Percentiles rank a stretch among this genome's conserved stretches.
phyloP scores from a whole-genome alignment of 2,888 invertebrate genomes.

The Thereva unica region DNA sequence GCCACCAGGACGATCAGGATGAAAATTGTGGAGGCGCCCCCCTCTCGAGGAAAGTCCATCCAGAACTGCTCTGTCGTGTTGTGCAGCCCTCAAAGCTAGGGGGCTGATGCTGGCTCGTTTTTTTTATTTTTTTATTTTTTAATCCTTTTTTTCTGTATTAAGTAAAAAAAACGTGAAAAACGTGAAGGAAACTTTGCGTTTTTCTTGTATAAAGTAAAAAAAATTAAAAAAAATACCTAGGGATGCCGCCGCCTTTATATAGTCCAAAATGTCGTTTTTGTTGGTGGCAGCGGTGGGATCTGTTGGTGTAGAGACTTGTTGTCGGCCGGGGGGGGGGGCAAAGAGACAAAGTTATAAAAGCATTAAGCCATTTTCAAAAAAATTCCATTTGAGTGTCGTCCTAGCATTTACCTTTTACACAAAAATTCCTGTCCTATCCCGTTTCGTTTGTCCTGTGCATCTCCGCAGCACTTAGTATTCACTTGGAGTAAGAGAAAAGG shows the following conservation, averaged over 20 bases:
- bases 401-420: too few relatives aligned
- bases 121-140: too few relatives aligned
- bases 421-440: too few relatives aligned
- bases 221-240: background rate
- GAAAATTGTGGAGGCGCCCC: background rate
- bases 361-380: conserved; percentile 7
- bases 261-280: background rate
- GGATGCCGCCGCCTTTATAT: background rate
- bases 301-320: background rate
- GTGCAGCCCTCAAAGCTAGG: too few relatives aligned
- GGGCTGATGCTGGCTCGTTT: too few relatives aligned
- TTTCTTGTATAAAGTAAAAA: background rate
- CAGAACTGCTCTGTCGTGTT: too few relatives aligned
- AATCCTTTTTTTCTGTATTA: too few relatives aligned
- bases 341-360: conserved; percentile 21
- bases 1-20: conserved; percentile 2
- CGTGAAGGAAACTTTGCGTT: conserved; percentile 13
- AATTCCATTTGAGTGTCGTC: too few relatives aligned
- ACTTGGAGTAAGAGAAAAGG: too few relatives aligned
- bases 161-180: background rate
- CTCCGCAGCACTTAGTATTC: too few relatives aligned
- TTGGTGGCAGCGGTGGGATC: background rate
- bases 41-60: background rate
- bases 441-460: too few relatives aligned
- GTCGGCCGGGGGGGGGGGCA: background rate